Evolutionary conservation across 2,888 invertebrate genomes (phyloP).

Genomic region (Troides helena): DNA sequence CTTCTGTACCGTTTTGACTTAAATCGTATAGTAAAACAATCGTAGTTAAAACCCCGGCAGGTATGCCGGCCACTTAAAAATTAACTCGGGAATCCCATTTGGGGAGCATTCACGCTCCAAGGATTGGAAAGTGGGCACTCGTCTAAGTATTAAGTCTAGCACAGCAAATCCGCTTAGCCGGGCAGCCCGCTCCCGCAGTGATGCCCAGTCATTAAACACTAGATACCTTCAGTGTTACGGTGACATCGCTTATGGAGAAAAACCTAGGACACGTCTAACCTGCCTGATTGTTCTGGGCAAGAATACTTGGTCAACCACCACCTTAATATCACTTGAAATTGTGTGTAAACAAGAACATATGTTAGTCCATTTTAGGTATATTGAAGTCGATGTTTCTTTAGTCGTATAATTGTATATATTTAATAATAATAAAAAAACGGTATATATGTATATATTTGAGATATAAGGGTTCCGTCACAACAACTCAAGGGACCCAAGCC

Average conservation of each 20-base stretch:
- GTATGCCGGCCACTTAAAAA: conserved; percentile 18
- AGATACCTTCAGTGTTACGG: conserved; percentile 54
- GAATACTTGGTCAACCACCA: too few species aligned
- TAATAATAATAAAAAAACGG: too few species aligned
- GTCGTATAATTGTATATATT: too few species aligned
- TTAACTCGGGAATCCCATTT: conserved; percentile 21
- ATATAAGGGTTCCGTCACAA: too few species aligned
- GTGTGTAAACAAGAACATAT: too few species aligned
- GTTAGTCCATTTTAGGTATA: too few species aligned
- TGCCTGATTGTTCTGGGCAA: too few species aligned
- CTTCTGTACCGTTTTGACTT: not conserved
- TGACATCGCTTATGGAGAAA: conserved; percentile 37
- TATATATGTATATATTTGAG: too few species aligned
- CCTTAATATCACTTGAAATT: too few species aligned
- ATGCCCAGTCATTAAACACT: conserved; percentile 66
- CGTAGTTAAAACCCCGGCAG: conserved; percentile 5
- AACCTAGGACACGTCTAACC: not conserved
- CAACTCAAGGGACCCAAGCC: too few species aligned
- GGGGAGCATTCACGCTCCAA: conserved; percentile 23
- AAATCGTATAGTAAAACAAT: conserved; percentile 5
- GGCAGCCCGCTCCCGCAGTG: conserved; percentile 48
- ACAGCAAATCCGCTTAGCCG: conserved; percentile 52
- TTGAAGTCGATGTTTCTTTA: too few species aligned
- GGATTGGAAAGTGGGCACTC: conserved; percentile 25
- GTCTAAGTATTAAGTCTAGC: conserved; percentile 41